These are phyloP conservation scores for Nebria ingens DNA, from an alignment of 1,140 invertebrate species.

Conservation along the genomic window DNA sequence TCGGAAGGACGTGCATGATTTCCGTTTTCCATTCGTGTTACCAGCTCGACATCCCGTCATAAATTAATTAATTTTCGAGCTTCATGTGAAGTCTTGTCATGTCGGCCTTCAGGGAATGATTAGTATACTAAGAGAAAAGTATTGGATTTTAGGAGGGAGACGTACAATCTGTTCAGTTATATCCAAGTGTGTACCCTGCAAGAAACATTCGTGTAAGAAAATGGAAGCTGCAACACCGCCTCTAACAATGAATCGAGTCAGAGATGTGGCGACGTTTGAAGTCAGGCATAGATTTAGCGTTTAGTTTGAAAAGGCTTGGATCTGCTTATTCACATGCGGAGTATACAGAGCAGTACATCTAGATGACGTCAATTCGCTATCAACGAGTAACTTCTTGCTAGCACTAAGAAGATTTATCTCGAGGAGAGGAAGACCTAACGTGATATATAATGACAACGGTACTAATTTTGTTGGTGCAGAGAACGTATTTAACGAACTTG, in stretches of 20 bases:
- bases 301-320: too few relatives aligned
- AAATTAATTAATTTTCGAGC: neutral
- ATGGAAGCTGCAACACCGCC: constrained; percentile 19
- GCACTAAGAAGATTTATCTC: neutral
- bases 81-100: too few relatives aligned
- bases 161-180: constrained; percentile 22
- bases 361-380: too few relatives aligned
- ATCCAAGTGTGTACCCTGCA: constrained; percentile 24
- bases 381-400: too few relatives aligned
- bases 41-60: neutral
- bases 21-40: neutral
- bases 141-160: constrained; percentile 24
- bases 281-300: too few relatives aligned
- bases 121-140: constrained; percentile 20
- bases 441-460: constrained; percentile 23
- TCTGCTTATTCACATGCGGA: too few relatives aligned
- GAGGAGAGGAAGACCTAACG: neutral
- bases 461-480: constrained; percentile 29
- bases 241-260: constrained; percentile 24
- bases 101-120: constrained; percentile 15
- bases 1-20: too few relatives aligned
- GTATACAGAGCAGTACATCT: too few relatives aligned
- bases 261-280: constrained; percentile 25
- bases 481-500: constrained; percentile 17
- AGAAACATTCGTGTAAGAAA: constrained; percentile 19